phyloP scores from a whole-genome alignment of 2,797 vertebrate species.

The Thripadectes ignobilis region DNA sequence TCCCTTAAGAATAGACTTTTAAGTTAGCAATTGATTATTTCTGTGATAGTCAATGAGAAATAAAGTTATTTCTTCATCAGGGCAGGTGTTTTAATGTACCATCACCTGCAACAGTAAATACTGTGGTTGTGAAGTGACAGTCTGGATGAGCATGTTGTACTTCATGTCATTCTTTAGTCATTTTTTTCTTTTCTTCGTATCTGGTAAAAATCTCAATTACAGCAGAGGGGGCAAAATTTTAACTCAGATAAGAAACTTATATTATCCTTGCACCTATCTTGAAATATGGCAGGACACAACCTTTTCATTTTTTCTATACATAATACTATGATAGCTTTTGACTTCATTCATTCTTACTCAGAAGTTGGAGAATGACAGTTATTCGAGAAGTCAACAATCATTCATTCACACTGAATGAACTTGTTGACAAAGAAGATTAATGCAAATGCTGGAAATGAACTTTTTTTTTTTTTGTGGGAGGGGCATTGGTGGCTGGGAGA shows the following conservation, averaged over 20 bases:
- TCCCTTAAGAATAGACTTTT: background rate
- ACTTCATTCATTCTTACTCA: background rate
- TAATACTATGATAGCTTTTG: background rate
- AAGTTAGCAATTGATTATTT: background rate
- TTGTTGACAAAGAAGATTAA: background rate
- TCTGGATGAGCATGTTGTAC: background rate
- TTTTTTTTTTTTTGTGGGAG: background rate
- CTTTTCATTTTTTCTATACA: background rate
- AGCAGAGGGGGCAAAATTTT: background rate
- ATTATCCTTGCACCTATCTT: background rate
- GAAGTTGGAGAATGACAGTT: background rate
- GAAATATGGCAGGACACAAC: background rate
- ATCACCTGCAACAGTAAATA: background rate
- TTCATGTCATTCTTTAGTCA: background rate
- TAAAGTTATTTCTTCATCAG: background rate
- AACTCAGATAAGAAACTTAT: background rate
- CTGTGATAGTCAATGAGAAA: background rate
- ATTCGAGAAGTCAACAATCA: background rate
- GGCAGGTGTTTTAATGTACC: background rate
- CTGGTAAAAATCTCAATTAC: background rate
- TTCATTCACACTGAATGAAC: background rate
- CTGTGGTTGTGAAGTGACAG: background rate
- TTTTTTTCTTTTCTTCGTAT: background rate
- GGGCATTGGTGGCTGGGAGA: background rate
- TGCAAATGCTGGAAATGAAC: background rate